Evolutionary conservation across 2,888 invertebrate species (phyloP).

Genomic region (Troilus luridus): DNA sequence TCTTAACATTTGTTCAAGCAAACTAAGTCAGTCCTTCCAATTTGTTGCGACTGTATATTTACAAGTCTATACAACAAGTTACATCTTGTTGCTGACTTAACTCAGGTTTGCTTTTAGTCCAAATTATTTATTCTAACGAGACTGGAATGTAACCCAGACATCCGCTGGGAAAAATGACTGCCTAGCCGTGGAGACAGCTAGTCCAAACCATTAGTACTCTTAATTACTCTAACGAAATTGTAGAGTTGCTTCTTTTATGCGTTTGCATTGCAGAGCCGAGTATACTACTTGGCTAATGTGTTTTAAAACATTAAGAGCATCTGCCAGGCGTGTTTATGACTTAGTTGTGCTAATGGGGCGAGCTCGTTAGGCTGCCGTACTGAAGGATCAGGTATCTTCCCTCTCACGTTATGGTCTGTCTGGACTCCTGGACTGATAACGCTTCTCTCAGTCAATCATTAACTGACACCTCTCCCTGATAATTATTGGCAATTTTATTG

Average conservation of each 20-base stretch:
- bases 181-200: neutral
- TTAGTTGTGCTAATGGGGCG: neutral
- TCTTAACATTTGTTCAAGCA: no score
- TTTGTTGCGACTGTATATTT: no score
- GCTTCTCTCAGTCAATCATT: neutral
- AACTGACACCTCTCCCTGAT: neutral
- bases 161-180: neutral
- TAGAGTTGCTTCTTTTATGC: neutral
- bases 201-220: neutral
- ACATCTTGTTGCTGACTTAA: no score
- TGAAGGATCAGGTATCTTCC: neutral
- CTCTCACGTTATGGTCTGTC: neutral
- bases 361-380: neutral
- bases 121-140: neutral
- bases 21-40: no score
- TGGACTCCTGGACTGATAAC: neutral
- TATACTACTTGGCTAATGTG: neutral
- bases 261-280: neutral
- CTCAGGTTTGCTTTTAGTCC: neutral
- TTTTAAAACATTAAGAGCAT: neutral
- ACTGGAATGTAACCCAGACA: neutral
- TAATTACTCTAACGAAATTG: neutral
- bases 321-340: constrained; percentile 7
- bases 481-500: constrained; percentile 25
- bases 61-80: no score